Evolutionary conservation across 2,797 vertebrate species (phyloP).

Genomic region (Chrysocyon brachyurus): DNA sequence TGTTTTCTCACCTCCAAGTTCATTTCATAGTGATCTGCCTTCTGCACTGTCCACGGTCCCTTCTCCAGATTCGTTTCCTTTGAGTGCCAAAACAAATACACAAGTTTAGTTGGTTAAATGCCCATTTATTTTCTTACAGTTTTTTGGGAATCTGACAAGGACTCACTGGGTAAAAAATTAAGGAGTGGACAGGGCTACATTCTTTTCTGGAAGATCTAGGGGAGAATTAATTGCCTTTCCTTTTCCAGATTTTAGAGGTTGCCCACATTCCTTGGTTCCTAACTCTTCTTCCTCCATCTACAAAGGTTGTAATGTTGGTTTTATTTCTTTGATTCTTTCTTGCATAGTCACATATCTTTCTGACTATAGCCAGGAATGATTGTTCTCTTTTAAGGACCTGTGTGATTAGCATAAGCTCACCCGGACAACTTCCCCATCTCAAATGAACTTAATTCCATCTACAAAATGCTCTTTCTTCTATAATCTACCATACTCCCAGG

Average conservation of each 20-base stretch:
- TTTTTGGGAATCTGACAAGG: neutral
- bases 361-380: neutral
- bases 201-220: neutral
- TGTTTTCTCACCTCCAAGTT: neutral
- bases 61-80: neutral
- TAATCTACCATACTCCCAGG: neutral
- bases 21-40: neutral
- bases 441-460: neutral
- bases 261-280: neutral
- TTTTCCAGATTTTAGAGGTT: neutral
- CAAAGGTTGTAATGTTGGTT: neutral
- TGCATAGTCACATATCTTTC: neutral
- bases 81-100: neutral
- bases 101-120: too few relatives aligned
- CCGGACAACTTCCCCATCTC: neutral
- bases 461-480: neutral
- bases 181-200: neutral
- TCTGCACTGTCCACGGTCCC: neutral
- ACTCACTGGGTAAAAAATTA: neutral
- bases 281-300: neutral
- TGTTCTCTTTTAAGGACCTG: neutral
- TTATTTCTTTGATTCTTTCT: conserved; percentile 1
- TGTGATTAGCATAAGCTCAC: neutral
- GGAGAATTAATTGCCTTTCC: neutral
- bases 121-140: neutral